Conservation (phyloP, 2,888 invertebrate species). For the Cosmia trapezina region DNA sequence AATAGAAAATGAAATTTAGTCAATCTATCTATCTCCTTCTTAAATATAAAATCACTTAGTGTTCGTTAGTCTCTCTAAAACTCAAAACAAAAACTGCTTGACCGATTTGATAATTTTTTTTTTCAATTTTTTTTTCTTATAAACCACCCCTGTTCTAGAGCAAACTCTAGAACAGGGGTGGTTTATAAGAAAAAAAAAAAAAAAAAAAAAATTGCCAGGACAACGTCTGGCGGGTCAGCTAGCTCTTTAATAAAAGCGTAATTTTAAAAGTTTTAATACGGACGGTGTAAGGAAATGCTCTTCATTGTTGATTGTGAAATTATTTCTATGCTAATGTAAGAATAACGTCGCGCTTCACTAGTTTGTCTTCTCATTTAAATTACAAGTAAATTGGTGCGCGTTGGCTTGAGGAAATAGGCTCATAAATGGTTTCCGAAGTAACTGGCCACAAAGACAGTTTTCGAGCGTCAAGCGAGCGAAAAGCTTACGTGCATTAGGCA, state of each 20-base stretch:
- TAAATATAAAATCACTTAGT: too few relatives aligned
- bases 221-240: too few relatives aligned
- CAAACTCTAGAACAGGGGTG: too few relatives aligned
- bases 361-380: conserved; percentile 56
- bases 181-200: too few relatives aligned
- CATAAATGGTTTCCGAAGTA: conserved; percentile 42
- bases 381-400: conserved; percentile 40
- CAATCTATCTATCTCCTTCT: too few relatives aligned
- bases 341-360: conserved; percentile 33
- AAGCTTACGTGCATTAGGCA: conserved; percentile 47
- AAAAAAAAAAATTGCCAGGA: too few relatives aligned
- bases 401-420: conserved; percentile 40
- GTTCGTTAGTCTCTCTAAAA: too few relatives aligned
- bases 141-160: too few relatives aligned
- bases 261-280: neutral
- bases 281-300: neutral
- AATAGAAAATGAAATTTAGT: too few relatives aligned
- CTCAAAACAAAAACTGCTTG: too few relatives aligned
- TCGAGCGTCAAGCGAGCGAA: conserved; percentile 36
- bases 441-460: conserved; percentile 47
- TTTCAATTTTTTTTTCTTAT: too few relatives aligned
- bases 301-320: conserved; percentile 20
- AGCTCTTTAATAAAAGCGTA: neutral
- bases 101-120: too few relatives aligned
- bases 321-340: conserved; percentile 49